Evolutionary conservation across 2,888 invertebrate genomes (phyloP), one percentile per base, ranked within the genome.

Genomic region (Tolmerus cingulatus): DNA sequence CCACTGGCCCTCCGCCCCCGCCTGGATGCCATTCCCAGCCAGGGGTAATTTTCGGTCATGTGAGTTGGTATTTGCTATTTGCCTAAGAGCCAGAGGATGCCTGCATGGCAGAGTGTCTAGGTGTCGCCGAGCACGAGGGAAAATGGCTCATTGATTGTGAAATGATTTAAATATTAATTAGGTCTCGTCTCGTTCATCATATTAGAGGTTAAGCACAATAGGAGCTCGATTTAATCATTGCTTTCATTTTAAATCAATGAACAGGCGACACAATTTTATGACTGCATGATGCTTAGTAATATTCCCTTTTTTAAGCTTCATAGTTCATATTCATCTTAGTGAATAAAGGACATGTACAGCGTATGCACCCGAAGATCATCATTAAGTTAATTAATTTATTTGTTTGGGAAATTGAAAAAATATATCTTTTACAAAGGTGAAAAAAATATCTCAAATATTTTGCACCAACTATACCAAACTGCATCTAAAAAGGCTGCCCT

Each of bases 111-210:
- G 16, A 81, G 37, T 55, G 40, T 87, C 57, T 87, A 74, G 74
- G 34, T 85, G 66, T 74, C 87, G 84, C 66, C 51, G n/a, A 77
- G 34, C 34, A 27, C 30, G n/a, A 55, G 86, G 81, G 79, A 66
- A 85, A 87, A 86, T 87, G 78, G 85, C 86, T 88, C 87, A 88
- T 88, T 88, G 87, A 88, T 88, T 87, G 85, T 85, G 79, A 87
- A 87, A 88, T 86, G 85, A 87, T 88, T 88, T 88, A 87, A 87
- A 88, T 88, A 87, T 88, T 88, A 88, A 88, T 88, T 87, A 87
- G 87, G 78, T 87, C 34, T 40, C n/a, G 55, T 86, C 78, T 77
- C 55, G 82, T 66, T 27, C 66, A 27, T 12, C 27, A 66, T 23
- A 66, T 66, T 66, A 27, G 66, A 66, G 66, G 66, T 66, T 66